Conservation (phyloP, 2,113 vertebrate genomes). For the Gadus chalcogrammus region DNA sequence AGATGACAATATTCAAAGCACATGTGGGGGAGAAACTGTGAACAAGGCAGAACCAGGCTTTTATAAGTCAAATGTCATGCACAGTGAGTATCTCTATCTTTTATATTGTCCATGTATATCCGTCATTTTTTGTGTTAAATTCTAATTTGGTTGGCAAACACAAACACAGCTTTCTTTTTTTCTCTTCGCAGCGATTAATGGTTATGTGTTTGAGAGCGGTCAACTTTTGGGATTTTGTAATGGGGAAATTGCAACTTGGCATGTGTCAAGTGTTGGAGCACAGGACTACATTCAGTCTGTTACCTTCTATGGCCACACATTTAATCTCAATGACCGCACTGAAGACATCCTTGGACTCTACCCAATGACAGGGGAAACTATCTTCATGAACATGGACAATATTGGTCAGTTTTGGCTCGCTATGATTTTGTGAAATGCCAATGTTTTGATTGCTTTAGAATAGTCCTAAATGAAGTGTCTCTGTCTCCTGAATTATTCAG, state of each 20-base stretch:
- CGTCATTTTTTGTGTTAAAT: too few relatives aligned
- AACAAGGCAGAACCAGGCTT: conserved; percentile 81
- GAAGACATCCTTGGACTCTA: conserved; percentile 88
- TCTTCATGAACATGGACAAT: conserved; percentile 88
- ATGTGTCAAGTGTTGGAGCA: conserved; percentile 85
- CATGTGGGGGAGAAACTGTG: conserved; percentile 67
- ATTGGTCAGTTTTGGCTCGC: conserved; percentile 72
- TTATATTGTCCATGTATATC: conserved; percentile 53
- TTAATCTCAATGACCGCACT: conserved; percentile 76
- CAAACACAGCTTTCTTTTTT: not conserved
- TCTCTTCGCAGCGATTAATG: conserved; percentile 85
- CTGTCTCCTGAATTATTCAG: conserved; percentile 79
- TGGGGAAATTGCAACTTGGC: conserved; percentile 86
- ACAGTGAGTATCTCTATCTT: conserved; percentile 78
- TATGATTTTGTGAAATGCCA: not conserved
- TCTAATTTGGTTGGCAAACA: too few relatives aligned
- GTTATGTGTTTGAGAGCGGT: conserved; percentile 83
- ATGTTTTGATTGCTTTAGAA: not conserved
- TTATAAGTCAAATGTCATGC: conserved; percentile 90
- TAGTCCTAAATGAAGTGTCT: not conserved
- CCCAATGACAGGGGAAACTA: conserved; percentile 90
- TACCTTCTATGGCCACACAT: conserved; percentile 89
- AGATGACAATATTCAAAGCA: conserved; percentile 83
- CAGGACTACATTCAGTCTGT: conserved; percentile 82
- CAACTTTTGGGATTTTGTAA: conserved; percentile 83